phyloP scores from a whole-genome alignment of 2,888 invertebrate species.

The Andricus curvator region DNA sequence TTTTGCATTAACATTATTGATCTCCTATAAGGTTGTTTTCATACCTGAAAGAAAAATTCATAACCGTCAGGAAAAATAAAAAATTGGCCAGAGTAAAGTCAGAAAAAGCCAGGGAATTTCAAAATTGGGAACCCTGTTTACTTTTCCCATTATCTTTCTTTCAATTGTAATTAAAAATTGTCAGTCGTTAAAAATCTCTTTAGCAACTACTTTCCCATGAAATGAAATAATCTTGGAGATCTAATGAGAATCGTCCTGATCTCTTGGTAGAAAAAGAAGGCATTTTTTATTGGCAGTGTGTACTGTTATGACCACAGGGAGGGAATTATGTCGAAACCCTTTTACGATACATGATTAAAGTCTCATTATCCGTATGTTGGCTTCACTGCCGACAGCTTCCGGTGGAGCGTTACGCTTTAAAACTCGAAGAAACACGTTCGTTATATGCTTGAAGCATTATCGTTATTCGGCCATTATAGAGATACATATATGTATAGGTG shows the following conservation, averaged over 20 bases:
- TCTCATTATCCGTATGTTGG: constrained; percentile 53
- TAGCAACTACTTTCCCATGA: not conserved
- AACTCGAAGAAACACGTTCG: constrained; percentile 47
- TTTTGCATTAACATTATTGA: too few relatives aligned
- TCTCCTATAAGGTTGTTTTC: too few relatives aligned
- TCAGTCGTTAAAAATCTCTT: not conserved
- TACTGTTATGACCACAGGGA: constrained; percentile 28
- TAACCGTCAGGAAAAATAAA: too few relatives aligned
- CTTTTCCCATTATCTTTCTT: too few relatives aligned
- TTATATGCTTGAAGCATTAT: constrained; percentile 46
- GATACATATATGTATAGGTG: constrained; percentile 49
- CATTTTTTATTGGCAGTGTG: constrained; percentile 16
- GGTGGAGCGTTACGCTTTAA: constrained; percentile 48
- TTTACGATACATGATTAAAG: constrained; percentile 57
- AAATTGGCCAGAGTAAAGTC: too few relatives aligned
- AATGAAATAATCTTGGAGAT: not conserved
- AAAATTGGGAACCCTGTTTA: too few relatives aligned
- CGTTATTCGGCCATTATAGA: constrained; percentile 58
- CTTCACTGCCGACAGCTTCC: constrained; percentile 45
- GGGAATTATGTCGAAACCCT: constrained; percentile 40
- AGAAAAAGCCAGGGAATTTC: too few relatives aligned
- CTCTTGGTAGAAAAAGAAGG: not conserved
- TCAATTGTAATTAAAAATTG: too few relatives aligned
- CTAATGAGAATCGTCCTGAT: not conserved
- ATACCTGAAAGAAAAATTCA: too few relatives aligned